phyloP scores from a whole-genome alignment of 2,888 invertebrate genomes.

The Stratiomys singularior region DNA sequence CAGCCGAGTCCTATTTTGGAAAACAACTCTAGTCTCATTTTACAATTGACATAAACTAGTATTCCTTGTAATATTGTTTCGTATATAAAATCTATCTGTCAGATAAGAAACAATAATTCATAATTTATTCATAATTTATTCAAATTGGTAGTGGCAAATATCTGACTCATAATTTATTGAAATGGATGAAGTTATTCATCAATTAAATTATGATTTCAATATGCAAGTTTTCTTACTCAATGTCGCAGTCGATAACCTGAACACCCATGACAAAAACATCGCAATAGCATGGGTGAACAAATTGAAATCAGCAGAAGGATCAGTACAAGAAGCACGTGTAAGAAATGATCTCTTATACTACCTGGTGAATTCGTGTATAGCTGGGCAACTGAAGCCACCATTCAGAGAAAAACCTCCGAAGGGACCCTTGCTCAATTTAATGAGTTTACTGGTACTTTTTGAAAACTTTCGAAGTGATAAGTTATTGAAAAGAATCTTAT shows the following conservation, averaged over 20 bases:
- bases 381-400: conserved; percentile 66
- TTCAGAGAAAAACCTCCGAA: conserved; percentile 67
- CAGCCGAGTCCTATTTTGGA: too few species aligned
- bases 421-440: conserved; percentile 65
- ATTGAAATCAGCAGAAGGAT: conserved; percentile 64
- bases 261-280: conserved; percentile 61
- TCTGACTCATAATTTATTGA: conserved; percentile 47
- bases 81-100: too few species aligned
- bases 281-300: conserved; percentile 68
- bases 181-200: conserved; percentile 65
- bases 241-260: conserved; percentile 65
- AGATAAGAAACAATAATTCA: too few species aligned
- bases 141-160: too few species aligned
- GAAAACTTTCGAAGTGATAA: not conserved
- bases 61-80: too few species aligned
- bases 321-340: conserved; percentile 67
- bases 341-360: conserved; percentile 69
- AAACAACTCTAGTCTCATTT: too few species aligned
- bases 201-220: conserved; percentile 69
- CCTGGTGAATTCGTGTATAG: conserved; percentile 66
- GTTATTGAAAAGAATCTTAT: not conserved
- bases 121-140: too few species aligned
- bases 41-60: too few species aligned
- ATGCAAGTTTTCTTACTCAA: conserved; percentile 68
- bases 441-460: conserved; percentile 63